These are phyloP conservation scores for Heliangelus exortis DNA, from an alignment of 2,797 vertebrate species.

Conservation along the genomic window DNA sequence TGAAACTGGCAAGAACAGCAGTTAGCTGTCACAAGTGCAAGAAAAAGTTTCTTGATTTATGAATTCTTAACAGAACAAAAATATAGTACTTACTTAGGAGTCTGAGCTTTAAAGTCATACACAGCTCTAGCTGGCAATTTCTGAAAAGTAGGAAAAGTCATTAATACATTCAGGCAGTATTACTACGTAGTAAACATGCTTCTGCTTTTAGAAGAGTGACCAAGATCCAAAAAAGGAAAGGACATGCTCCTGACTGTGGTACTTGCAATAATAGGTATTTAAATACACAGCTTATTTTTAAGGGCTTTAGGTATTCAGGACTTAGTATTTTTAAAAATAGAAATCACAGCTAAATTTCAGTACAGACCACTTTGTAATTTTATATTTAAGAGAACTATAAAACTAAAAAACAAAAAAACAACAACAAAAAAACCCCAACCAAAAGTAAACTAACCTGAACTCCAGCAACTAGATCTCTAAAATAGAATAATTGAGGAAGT, in stretches of 20 bases:
- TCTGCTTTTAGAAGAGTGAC: neutral
- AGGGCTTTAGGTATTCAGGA: neutral
- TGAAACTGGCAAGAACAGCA: neutral
- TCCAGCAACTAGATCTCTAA: neutral
- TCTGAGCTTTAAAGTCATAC: constrained; percentile 99
- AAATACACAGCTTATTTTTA: neutral
- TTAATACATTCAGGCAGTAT: constrained; percentile 17
- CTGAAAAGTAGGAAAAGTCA: constrained; percentile 79
- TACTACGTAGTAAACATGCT: neutral
- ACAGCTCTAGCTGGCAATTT: constrained; percentile 95
- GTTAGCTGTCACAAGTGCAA: neutral
- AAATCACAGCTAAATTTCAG: neutral
- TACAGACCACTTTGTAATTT: too few relatives aligned
- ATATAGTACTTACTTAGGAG: constrained; percentile 94
- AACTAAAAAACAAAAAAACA: too few relatives aligned
- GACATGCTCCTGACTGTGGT: neutral
- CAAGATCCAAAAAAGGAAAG: neutral
- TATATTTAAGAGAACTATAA: too few relatives aligned
- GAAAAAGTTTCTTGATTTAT: neutral
- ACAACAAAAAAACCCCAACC: too few relatives aligned
- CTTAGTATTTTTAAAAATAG: neutral
- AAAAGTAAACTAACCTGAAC: too few relatives aligned
- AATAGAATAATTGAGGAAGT: neutral
- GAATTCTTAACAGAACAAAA: neutral
- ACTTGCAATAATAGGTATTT: neutral